Percentiles rank a stretch among this genome's conserved stretches.
Evolutionary conservation across 2,888 invertebrate genomes (phyloP).

Genomic region (Caenorhabditis drosophilae): DNA sequence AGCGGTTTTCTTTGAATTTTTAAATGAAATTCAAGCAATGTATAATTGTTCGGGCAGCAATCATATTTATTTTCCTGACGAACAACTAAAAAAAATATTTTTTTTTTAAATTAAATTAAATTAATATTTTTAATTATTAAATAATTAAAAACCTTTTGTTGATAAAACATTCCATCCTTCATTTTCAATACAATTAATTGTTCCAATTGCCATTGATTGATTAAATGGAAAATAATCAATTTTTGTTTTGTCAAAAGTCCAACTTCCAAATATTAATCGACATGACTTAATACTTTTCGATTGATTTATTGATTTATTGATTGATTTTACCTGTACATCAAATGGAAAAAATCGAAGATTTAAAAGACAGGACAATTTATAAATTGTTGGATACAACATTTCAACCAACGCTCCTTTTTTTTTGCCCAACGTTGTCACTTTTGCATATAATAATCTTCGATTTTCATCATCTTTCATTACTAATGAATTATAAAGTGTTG

Average conservation of each 20-base stretch:
- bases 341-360: slow-evolving; percentile 54
- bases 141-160: slow-evolving; percentile 40
- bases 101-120: too few relatives aligned
- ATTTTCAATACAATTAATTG: slow-evolving; percentile 59
- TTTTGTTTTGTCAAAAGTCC: slow-evolving; percentile 62
- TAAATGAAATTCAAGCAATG: slow-evolving; percentile 50
- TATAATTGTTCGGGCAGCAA: slow-evolving; percentile 63
- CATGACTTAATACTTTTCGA: slow-evolving; percentile 39
- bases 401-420: slow-evolving; percentile 55
- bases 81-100: slow-evolving; percentile 30
- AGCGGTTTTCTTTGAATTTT: slow-evolving; percentile 55
- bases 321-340: slow-evolving; percentile 46
- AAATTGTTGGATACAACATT: slow-evolving; percentile 61
- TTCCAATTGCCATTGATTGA: slow-evolving; percentile 52
- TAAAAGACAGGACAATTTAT: slow-evolving; percentile 55
- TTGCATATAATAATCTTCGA: slow-evolving; percentile 56
- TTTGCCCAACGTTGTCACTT: slow-evolving; percentile 51
- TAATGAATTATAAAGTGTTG: slow-evolving; percentile 60
- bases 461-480: slow-evolving; percentile 61
- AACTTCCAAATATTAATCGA: slow-evolving; percentile 56
- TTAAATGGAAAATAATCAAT: slow-evolving; percentile 61
- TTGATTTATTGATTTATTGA: not conserved
- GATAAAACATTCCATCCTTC: slow-evolving; percentile 63
- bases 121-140: not conserved
- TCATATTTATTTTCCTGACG: slow-evolving; percentile 55